Conservation (phyloP, 2,797 vertebrate species). For the Betta splendens region DNA sequence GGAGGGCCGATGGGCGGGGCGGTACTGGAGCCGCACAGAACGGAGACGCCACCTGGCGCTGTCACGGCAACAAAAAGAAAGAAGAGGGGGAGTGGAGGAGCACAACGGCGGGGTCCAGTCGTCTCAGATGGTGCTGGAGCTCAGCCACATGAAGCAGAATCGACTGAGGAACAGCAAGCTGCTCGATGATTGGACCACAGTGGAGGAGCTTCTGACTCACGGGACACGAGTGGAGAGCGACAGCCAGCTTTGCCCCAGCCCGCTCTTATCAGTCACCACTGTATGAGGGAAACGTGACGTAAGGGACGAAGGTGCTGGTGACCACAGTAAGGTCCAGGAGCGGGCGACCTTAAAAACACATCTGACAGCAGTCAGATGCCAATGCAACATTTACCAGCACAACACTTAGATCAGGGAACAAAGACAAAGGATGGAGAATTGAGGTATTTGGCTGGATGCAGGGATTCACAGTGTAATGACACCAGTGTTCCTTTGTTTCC, state of each 20-base stretch:
- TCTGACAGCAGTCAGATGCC: too few species aligned
- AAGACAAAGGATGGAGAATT: too few species aligned
- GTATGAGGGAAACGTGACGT: too few species aligned
- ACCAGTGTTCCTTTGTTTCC: too few species aligned
- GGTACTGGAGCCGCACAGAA: constrained; percentile 73
- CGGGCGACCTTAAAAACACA: too few species aligned
- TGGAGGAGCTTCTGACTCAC: constrained; percentile 78
- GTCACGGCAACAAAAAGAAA: constrained; percentile 68
- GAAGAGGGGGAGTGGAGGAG: constrained; percentile 55
- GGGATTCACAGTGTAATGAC: too few species aligned
- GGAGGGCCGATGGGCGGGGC: constrained; percentile 55
- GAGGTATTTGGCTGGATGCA: too few species aligned
- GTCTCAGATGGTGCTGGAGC: constrained; percentile 67
- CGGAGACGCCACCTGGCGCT: constrained; percentile 67
- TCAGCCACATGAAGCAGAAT: constrained; percentile 77
- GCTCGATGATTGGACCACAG: constrained; percentile 79
- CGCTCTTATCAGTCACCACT: constrained; percentile 76
- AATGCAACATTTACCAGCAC: too few species aligned
- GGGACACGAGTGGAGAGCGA: constrained; percentile 68
- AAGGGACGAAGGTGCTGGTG: too few species aligned
- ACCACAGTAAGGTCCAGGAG: too few species aligned
- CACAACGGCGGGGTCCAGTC: constrained; percentile 34
- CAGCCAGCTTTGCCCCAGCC: constrained; percentile 69
- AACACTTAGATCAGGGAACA: too few species aligned
- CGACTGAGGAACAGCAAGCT: constrained; percentile 77